Conservation (phyloP, 35 echinoderm and acorn worm species). For the Patiria miniata region DNA sequence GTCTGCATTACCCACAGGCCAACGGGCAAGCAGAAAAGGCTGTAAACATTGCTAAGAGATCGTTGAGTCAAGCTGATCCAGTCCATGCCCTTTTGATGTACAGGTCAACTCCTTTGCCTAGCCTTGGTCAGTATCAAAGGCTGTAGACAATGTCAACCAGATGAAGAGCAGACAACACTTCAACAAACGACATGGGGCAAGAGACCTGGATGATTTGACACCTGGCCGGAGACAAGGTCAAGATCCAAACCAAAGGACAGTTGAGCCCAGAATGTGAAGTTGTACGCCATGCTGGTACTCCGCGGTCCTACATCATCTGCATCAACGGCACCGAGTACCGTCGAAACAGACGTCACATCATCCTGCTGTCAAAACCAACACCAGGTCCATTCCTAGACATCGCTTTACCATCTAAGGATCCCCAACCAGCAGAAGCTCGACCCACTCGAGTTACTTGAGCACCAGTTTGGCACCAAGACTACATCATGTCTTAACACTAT, state of each 20-base stretch:
- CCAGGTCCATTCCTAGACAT: not conserved
- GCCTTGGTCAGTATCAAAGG: not conserved
- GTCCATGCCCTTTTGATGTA: constrained; percentile 28
- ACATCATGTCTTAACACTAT: not conserved
- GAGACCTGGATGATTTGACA: not conserved
- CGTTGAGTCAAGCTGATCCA: not conserved
- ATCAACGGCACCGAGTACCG: constrained; percentile 5
- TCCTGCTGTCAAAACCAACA: not conserved
- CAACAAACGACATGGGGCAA: not conserved
- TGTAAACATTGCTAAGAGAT: not conserved
- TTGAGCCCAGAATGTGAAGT: not conserved
- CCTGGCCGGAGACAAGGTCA: constrained; percentile 15
- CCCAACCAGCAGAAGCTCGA: too few relatives aligned
- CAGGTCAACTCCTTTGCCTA: constrained; percentile 27
- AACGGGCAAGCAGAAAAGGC: constrained; percentile 43
- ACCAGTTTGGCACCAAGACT: not conserved
- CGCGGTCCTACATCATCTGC: constrained; percentile 8
- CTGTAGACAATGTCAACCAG: too few relatives aligned
- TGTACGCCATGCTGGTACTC: not conserved
- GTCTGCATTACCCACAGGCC: constrained; percentile 7
- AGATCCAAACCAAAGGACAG: constrained; percentile 7
- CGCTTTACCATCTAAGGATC: not conserved
- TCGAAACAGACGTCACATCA: constrained; percentile 28
- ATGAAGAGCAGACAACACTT: constrained; percentile 1
- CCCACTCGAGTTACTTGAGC: not conserved